Evolutionary conservation across 2,797 vertebrate species (phyloP).

Genomic region (Urocyon cinereoargenteus): DNA sequence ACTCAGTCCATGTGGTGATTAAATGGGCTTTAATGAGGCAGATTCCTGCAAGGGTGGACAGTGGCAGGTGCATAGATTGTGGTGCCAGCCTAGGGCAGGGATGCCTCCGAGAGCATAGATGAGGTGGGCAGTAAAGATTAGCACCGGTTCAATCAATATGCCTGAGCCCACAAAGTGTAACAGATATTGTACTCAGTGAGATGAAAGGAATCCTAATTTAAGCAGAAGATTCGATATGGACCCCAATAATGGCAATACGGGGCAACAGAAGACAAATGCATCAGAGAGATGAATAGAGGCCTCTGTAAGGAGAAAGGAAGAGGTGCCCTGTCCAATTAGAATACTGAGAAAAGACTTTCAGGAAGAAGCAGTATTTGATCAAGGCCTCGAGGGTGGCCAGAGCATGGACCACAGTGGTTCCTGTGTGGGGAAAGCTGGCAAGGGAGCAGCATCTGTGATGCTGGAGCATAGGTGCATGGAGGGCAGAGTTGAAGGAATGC

Average conservation of each 20-base stretch:
- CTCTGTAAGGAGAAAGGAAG: neutral
- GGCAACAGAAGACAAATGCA: neutral
- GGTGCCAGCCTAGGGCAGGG: neutral
- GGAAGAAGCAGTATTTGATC: neutral
- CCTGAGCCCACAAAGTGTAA: neutral
- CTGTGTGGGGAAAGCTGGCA: neutral
- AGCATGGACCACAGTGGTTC: neutral
- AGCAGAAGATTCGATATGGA: neutral
- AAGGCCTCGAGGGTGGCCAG: neutral
- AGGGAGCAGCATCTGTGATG: neutral
- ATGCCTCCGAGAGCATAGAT: neutral
- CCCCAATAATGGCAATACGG: neutral
- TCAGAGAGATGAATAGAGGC: neutral
- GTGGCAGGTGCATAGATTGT: neutral
- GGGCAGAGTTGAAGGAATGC: neutral
- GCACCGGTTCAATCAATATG: neutral
- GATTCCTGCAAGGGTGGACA: too few relatives aligned
- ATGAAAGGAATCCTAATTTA: neutral
- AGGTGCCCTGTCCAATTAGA: neutral
- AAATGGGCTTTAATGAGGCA: neutral
- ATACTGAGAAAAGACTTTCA: neutral
- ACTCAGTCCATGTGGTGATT: neutral
- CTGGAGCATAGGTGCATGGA: accelerated
- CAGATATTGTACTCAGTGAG: neutral
- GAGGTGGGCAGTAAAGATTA: neutral